Conservation (phyloP, 2,797 vertebrate species). For the Sphaeramia orbicularis region DNA sequence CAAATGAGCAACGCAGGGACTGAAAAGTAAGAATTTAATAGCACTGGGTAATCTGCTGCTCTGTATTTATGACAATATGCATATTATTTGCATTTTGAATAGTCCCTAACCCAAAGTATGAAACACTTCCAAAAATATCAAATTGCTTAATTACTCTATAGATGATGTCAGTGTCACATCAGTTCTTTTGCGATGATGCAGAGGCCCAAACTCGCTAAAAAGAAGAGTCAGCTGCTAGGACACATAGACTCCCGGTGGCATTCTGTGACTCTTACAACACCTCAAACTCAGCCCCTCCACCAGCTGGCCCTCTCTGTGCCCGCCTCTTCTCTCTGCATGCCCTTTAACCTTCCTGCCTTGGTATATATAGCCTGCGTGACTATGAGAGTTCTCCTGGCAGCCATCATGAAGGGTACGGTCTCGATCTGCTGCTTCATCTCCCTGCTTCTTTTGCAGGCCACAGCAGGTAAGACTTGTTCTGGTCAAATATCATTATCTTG, state of each 20-base stretch:
- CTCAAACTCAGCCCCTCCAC: constrained; percentile 55
- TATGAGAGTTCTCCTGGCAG: constrained; percentile 93
- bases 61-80: too few relatives aligned
- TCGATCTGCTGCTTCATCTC: constrained; percentile 91
- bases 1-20: too few relatives aligned
- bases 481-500: background rate
- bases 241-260: constrained; percentile 56
- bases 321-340: constrained; percentile 71
- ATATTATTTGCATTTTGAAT: too few relatives aligned
- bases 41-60: too few relatives aligned
- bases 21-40: too few relatives aligned
- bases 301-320: constrained; percentile 61
- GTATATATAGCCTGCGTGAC: constrained; percentile 90
- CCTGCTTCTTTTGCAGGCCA: constrained; percentile 88
- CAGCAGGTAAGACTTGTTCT: constrained; percentile 88
- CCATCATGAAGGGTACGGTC: constrained; percentile 95
- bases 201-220: constrained; percentile 57
- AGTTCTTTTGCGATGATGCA: constrained; percentile 30
- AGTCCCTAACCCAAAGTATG: too few relatives aligned
- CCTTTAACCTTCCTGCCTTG: constrained; percentile 85
- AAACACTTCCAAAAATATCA: too few relatives aligned
- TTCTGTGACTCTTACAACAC: constrained; percentile 60
- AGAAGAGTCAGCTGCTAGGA: constrained; percentile 74
- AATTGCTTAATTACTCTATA: too few relatives aligned
- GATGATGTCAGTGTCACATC: too few relatives aligned